phyloP scores from a whole-genome alignment of 2,888 invertebrate genomes.

The Scaptodrosophila latifasciaeformis region DNA sequence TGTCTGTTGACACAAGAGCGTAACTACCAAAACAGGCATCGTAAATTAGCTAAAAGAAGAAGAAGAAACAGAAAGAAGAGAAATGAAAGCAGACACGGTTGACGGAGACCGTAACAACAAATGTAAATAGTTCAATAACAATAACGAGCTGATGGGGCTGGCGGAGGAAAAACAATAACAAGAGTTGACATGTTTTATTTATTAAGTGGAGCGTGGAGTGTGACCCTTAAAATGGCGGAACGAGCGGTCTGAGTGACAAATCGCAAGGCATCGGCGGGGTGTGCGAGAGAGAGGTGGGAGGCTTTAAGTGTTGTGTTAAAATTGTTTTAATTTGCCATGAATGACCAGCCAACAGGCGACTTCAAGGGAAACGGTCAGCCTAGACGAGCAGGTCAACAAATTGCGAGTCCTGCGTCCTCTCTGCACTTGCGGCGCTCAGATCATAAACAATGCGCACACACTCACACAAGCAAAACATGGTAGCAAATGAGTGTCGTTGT shows the following conservation, averaged over 20 bases:
- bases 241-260: too few species aligned
- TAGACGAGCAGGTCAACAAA: slow-evolving; percentile 8
- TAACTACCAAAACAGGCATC: slow-evolving; percentile 16
- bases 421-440: slow-evolving; percentile 5
- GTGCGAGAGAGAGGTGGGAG: too few species aligned
- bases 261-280: too few species aligned
- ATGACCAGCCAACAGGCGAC: neutral
- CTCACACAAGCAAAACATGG: slow-evolving; percentile 47
- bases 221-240: too few species aligned
- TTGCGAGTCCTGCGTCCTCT: too few species aligned
- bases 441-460: slow-evolving; percentile 12
- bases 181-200: slow-evolving; percentile 70
- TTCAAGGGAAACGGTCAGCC: too few species aligned
- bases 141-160: slow-evolving; percentile 27
- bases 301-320: slow-evolving; percentile 70
- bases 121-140: slow-evolving; percentile 69
- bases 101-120: slow-evolving; percentile 45
- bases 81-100: too few species aligned
- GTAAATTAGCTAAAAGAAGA: slow-evolving; percentile 47
- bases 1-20: slow-evolving; percentile 19
- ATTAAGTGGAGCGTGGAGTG: slow-evolving; percentile 57
- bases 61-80: neutral
- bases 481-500: slow-evolving; percentile 55
- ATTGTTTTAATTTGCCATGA: slow-evolving; percentile 70
- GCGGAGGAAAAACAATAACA: slow-evolving; percentile 50